Evolutionary conservation across 2,797 vertebrate genomes (phyloP), one percentile per base, ranked within the genome.

Genomic region (Lateolabrax maculatus): DNA sequence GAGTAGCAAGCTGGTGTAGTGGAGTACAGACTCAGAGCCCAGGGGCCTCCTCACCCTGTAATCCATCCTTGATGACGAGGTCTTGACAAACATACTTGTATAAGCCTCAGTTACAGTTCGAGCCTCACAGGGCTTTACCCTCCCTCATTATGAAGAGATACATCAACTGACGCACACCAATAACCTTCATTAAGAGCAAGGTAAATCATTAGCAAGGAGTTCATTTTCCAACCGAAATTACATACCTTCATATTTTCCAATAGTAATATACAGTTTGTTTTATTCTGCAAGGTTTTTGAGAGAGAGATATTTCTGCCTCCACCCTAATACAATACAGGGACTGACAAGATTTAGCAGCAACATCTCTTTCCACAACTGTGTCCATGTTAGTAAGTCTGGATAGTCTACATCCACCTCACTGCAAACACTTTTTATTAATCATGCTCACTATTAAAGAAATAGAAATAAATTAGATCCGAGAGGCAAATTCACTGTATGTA

Each of bases 11-110:
- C 44, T 39, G 58, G 7, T 52, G 60, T 13, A 36, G 43, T 31
- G 4, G 66, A 71, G 49, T 23, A 51, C 21, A 49, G 34, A 57
- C 25, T 21, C 39, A 31, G n/a, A n/a, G 13, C 29, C 58, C 39
- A 9, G 34, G 64, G 48, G 39, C 57, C 31, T 44, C 36, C 51
- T 80, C 65, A 51, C 56, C 43, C 13, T 12, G 60, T 68, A 77
- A 81, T 77, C 74, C 73, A 49, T 43, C 41, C 27, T 67, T 77
- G 63, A 68, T 77, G 79, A 72, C 9, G 11, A 76, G 21, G 2
- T 67, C 56, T 71, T 52, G 63, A 81, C 67, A 75, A 75, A 72
- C 57, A 81, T n/a, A 37, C 56, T 55, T 23, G n/a, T 71, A 21
- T 21, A 25, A 64, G 51, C 58, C 19, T 62, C 52, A 61, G 61